These are phyloP conservation scores for Zoanthus sociatus DNA, from an alignment of 92 coral and sea anemone species.

Conservation along the genomic window DNA sequence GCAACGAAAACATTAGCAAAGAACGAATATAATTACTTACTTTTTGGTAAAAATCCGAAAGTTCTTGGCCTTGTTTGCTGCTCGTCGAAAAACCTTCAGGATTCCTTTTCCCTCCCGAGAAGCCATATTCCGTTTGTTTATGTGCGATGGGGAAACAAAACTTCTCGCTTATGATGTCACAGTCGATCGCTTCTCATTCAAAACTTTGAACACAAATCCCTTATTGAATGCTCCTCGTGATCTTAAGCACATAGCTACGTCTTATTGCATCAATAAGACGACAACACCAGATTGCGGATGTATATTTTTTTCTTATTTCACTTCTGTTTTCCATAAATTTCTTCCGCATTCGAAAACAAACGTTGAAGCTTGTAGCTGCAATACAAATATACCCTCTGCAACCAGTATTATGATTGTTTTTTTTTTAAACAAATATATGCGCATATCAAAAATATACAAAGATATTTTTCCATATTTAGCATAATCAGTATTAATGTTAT, in stretches of 20 bases:
- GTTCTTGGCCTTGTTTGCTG: slow-evolving; percentile 86
- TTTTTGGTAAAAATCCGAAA: slow-evolving; percentile 84
- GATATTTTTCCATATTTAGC: slow-evolving; percentile 11
- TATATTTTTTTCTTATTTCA: background rate
- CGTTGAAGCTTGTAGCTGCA: slow-evolving; percentile 9
- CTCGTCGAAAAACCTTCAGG: slow-evolving; percentile 77
- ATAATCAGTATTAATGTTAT: background rate
- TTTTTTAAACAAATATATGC: slow-evolving; percentile 25
- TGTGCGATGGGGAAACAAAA: background rate
- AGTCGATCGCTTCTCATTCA: slow-evolving; percentile 25
- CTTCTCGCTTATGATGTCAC: slow-evolving; percentile 13
- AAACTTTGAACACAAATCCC: slow-evolving; percentile 3
- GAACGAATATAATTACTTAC: slow-evolving; percentile 36
- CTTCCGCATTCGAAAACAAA: background rate
- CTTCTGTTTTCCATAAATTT: slow-evolving; percentile 20
- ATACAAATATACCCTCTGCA: slow-evolving; percentile 12
- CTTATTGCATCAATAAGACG: background rate
- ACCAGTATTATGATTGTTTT: background rate
- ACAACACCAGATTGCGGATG: background rate
- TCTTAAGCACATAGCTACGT: background rate
- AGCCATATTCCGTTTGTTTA: slow-evolving; percentile 52
- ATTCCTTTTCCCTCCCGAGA: slow-evolving; percentile 64
- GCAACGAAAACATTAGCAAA: background rate
- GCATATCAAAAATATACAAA: slow-evolving; percentile 11
- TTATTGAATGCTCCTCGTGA: background rate